phyloP scores from a whole-genome alignment of 2,888 invertebrate species.

The Callosobruchus maculatus region DNA sequence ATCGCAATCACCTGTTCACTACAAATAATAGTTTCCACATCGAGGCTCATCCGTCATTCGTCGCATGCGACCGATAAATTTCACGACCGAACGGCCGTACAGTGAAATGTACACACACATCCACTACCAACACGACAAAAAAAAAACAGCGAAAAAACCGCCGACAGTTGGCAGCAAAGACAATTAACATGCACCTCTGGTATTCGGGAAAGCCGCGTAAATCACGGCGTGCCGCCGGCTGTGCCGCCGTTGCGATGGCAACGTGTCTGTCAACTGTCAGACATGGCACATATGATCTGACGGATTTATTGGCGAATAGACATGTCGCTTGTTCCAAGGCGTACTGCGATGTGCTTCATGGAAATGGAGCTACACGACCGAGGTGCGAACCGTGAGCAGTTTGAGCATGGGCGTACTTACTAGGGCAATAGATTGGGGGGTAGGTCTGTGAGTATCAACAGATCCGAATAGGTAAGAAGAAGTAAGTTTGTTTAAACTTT shows the following conservation, averaged over 20 bases:
- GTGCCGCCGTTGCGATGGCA: not conserved
- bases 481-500: too few species aligned
- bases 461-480: too few species aligned
- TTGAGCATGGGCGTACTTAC: too few species aligned
- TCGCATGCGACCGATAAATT: not conserved
- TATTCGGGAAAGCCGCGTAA: not conserved
- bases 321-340: too few species aligned
- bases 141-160: not conserved
- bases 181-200: not conserved
- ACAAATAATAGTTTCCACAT: not conserved
- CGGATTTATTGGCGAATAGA: not conserved
- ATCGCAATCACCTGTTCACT: not conserved
- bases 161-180: not conserved
- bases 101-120: not conserved
- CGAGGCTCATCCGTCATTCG: not conserved
- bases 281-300: not conserved
- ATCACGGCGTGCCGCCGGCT: not conserved
- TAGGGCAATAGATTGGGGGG: too few species aligned
- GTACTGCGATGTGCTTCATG: too few species aligned
- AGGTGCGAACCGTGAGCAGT: too few species aligned
- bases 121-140: not conserved
- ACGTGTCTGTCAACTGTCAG: not conserved
- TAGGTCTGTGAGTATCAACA: too few species aligned
- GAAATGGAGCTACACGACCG: too few species aligned
- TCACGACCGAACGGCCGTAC: not conserved